Conservation (phyloP, 2,888 invertebrate species). For the Agrochola circellaris region DNA sequence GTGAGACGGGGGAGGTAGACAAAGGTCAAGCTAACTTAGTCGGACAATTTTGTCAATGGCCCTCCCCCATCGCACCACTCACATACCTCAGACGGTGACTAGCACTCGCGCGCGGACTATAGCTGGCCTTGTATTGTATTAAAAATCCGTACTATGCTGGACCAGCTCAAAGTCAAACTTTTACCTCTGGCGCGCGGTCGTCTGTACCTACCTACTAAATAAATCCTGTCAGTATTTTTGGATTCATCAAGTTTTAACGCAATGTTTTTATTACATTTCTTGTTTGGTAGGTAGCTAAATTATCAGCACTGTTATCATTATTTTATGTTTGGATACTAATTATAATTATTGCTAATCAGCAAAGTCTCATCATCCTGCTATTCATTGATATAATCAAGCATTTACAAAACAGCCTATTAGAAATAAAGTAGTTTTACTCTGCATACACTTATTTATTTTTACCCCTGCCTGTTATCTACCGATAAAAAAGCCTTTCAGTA, state of each 20-base stretch:
- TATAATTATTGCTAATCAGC: neutral
- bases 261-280: neutral
- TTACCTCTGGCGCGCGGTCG: too few relatives aligned
- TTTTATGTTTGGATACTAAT: neutral
- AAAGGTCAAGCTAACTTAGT: too few relatives aligned
- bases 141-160: neutral
- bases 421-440: neutral
- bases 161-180: neutral
- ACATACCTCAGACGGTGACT: too few relatives aligned
- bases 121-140: neutral
- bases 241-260: neutral
- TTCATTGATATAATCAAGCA: neutral
- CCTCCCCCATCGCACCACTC: too few relatives aligned
- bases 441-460: neutral
- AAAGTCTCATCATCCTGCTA: neutral
- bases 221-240: neutral
- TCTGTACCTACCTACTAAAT: too few relatives aligned
- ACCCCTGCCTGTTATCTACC: neutral
- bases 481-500: neutral
- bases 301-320: neutral
- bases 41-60: too few relatives aligned
- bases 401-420: constrained; percentile 1
- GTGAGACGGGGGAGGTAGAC: too few relatives aligned
- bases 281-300: neutral
- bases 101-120: too few relatives aligned